A percentile compares a stretch with the other conserved stretches of the same genome.
phyloP scores from a whole-genome alignment of 1,140 invertebrate genomes.

The Vanessa atalanta region DNA sequence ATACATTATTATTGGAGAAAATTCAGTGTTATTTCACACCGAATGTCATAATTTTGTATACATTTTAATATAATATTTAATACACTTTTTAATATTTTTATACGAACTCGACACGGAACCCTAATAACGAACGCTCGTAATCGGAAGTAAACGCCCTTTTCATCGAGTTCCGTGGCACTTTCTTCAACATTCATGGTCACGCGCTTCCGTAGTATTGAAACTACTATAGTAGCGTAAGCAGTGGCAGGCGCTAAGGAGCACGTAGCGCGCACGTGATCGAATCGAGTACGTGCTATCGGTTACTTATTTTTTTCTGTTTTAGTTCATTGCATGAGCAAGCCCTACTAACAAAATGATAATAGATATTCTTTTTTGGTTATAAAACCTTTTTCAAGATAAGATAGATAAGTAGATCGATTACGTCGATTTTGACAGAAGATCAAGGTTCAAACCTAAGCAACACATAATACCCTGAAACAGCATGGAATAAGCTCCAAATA shows the following conservation, averaged over 20 bases:
- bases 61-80: too few species aligned
- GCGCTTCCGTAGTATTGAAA: conserved; percentile 31
- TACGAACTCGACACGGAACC: not conserved
- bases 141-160: conserved; percentile 22
- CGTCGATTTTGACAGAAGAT: too few species aligned
- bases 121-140: not conserved
- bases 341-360: too few species aligned
- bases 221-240: conserved; percentile 30
- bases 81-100: not conserved
- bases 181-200: conserved; percentile 37
- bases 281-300: not conserved
- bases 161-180: conserved; percentile 17
- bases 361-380: too few species aligned
- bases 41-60: too few species aligned
- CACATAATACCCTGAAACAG: too few species aligned
- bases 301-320: not conserved
- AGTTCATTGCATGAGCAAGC: not conserved
- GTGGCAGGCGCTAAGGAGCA: conserved; percentile 26
- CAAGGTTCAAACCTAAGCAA: too few species aligned
- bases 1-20: too few species aligned
- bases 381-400: too few species aligned
- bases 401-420: too few species aligned
- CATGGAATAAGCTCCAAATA: too few species aligned
- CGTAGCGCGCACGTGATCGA: conserved; percentile 29
- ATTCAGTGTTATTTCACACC: too few species aligned